A percentile compares a stretch with the other conserved stretches of the same genome.
These are phyloP conservation scores for Zaprionus taronus DNA, from an alignment of 1,140 invertebrate genomes.

Conservation along the genomic window DNA sequence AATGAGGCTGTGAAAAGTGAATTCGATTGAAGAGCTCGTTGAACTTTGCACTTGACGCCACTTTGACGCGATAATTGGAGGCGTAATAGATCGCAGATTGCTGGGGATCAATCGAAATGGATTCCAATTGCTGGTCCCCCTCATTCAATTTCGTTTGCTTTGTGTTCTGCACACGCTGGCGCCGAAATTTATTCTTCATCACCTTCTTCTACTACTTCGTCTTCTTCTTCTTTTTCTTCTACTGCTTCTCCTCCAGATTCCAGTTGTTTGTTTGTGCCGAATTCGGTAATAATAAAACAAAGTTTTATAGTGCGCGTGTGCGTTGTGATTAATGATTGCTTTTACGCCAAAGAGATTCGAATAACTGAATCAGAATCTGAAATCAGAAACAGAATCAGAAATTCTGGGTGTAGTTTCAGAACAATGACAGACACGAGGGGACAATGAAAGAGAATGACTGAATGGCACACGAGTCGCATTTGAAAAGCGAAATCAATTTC, in stretches of 20 bases:
- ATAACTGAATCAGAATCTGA: background rate
- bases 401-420: conserved; percentile 21
- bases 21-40: background rate
- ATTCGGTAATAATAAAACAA: conserved; percentile 39
- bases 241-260: conserved; percentile 5
- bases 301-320: conserved; percentile 78
- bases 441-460: background rate
- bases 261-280: conserved; percentile 41
- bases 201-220: conserved; percentile 13
- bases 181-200: conserved; percentile 24
- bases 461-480: conserved; percentile 9
- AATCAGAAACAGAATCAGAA: conserved; percentile 21
- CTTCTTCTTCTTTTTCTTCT: background rate
- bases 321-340: conserved; percentile 77
- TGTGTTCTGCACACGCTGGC: conserved; percentile 72
- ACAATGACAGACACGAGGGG: conserved; percentile 2
- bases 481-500: conserved; percentile 35
- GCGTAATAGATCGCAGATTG: background rate
- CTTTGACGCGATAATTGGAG: background rate
- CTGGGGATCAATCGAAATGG: background rate
- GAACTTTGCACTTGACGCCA: background rate
- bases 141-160: conserved; percentile 23
- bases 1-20: conserved; percentile 3
- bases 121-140: conserved; percentile 10
- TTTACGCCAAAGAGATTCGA: conserved; percentile 48